Evolutionary conservation across 30 jellyfish, hydroid and myxozoan species (phyloP), one percentile per base, ranked within the genome.

Genomic region (Chironex yamaguchii): DNA sequence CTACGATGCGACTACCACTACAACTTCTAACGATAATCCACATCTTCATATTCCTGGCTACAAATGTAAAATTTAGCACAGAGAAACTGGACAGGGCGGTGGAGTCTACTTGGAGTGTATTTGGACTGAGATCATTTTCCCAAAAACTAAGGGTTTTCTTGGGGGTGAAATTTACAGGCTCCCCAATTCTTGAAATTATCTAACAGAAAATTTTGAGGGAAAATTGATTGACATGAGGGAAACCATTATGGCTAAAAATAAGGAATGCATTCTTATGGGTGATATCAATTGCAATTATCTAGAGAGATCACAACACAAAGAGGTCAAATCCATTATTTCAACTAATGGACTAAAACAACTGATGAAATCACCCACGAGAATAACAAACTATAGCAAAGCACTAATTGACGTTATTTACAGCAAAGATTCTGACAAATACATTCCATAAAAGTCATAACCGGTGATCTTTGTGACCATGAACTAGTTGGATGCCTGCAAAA

Each of bases 251-350:
- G 24, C 74, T 58, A 36, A 58, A 58, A 67, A 27, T 58, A 58
- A 58, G 28, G 74, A 58, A 58, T 58, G 74, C 28, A 58, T 58
- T 58, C 74, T 58, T 33, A 0, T 58, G 74, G 74, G 74, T 58
- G 74, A 58, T 58, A n/a, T n/a, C 9, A 42, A 42, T 42, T 42
- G 9, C 58, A 6, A 42, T 42, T 42, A 42, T 42, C 58, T 42
- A 42, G 58, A 42, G 58, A 42, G 58, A 17, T 42, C 58, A 42
- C 13, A 42, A 42, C 58, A 42, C 58, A 42, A 42, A 42, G 58
- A 42, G 58, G 17, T 42, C 58, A 42, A 42, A 6, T 42, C 58
- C 17, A 42, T 42, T 17, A 42, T 42, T 42, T 42, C 17, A 42
- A 42, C n/a, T 6, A 42, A 42, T 42, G 58, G 58, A 9, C 58